Percentiles rank a stretch among this genome's conserved stretches.
phyloP scores from a whole-genome alignment of 1,140 invertebrate genomes.

The Nylanderia fulva region DNA sequence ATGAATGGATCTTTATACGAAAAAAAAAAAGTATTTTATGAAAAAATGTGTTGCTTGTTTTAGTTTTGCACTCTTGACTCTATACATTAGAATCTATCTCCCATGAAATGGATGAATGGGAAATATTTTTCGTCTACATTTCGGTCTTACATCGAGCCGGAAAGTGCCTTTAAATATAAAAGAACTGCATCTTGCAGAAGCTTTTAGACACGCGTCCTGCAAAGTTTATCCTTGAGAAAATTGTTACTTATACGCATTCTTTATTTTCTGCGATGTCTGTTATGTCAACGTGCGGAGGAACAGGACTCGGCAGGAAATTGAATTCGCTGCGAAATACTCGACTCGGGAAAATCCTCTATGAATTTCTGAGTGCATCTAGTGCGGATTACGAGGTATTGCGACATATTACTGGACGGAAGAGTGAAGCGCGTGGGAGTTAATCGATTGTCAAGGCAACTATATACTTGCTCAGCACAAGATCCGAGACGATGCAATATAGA shows the following conservation, averaged over 20 bases:
- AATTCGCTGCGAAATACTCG: slow-evolving; percentile 53
- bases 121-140: neutral
- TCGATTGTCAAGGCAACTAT: slow-evolving; percentile 18
- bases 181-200: slow-evolving; percentile 1
- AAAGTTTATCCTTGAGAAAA: slow-evolving; percentile 39
- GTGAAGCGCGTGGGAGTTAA: neutral
- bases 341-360: slow-evolving; percentile 54
- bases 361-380: slow-evolving; percentile 47
- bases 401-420: slow-evolving; percentile 14
- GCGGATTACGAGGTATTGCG: slow-evolving; percentile 48
- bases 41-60: neutral
- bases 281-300: neutral
- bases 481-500: neutral
- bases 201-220: slow-evolving; percentile 10
- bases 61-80: neutral
- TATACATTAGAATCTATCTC: neutral
- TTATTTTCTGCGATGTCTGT: slow-evolving; percentile 20
- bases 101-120: neutral
- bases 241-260: slow-evolving; percentile 58
- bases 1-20: neutral
- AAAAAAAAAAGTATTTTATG: too few relatives aligned
- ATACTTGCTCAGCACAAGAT: slow-evolving; percentile 1
- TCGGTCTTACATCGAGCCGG: neutral
- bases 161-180: slow-evolving; percentile 25
- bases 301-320: slow-evolving; percentile 54